A percentile compares a stretch with the other conserved stretches of the same genome.
Evolutionary conservation across 2,888 invertebrate species (phyloP).

Genomic region (Eubasilissa splendida): DNA sequence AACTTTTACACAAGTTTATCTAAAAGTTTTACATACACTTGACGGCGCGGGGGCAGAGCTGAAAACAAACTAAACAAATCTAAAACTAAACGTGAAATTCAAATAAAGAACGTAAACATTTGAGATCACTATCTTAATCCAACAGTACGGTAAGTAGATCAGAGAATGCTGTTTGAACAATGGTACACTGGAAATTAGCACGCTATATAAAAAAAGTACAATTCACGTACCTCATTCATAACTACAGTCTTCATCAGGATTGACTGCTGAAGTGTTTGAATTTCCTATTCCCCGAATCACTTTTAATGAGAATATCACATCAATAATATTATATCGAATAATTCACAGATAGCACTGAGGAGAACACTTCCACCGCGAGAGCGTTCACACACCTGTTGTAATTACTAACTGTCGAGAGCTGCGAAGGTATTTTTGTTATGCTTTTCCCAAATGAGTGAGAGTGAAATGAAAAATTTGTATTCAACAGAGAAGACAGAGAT

Average conservation of each 20-base stretch:
- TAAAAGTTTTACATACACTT: neutral
- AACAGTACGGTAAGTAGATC: conserved; percentile 55
- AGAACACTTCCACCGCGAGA: conserved; percentile 42
- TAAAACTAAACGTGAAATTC: conserved; percentile 35
- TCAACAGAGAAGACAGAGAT: conserved; percentile 33
- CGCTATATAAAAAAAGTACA: conserved; percentile 42
- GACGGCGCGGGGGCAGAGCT: no score
- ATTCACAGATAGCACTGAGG: conserved; percentile 41
- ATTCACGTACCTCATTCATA: conserved; percentile 54
- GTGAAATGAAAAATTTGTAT: conserved; percentile 38
- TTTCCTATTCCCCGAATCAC: conserved; percentile 32
- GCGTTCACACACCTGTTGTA: conserved; percentile 52
- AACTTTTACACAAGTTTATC: conserved; percentile 14
- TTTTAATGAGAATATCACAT: conserved; percentile 46
- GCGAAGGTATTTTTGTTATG: conserved; percentile 46
- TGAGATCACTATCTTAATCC: conserved; percentile 56
- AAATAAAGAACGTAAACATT: conserved; percentile 53
- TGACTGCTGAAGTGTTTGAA: conserved; percentile 7
- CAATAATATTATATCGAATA: conserved; percentile 38
- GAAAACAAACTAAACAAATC: conserved; percentile 32
- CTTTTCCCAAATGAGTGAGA: conserved; percentile 48
- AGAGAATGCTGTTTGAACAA: conserved; percentile 57
- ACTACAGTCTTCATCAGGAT: conserved; percentile 50
- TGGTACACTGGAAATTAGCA: conserved; percentile 56
- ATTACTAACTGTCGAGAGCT: conserved; percentile 43